Conservation (phyloP, 2,797 vertebrate species). For the Sebastes taczanowskii region DNA sequence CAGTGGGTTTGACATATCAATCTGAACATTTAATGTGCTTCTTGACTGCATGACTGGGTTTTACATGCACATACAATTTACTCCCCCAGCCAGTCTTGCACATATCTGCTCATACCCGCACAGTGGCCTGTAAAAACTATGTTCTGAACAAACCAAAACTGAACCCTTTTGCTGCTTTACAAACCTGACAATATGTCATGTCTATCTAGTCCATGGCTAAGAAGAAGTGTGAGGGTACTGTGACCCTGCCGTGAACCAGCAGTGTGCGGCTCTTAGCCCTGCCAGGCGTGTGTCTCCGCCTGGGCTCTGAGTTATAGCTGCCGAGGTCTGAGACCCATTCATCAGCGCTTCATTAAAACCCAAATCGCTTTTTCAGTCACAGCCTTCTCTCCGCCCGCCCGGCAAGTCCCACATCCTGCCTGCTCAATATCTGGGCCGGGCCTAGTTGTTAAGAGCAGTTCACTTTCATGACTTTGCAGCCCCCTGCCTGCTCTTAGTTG, state of each 20-base stretch:
- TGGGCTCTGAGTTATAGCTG: slow-evolving; percentile 71
- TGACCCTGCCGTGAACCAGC: slow-evolving; percentile 59
- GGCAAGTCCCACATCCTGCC: slow-evolving; percentile 59
- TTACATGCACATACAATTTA: slow-evolving; percentile 26
- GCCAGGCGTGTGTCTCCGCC: slow-evolving; percentile 62
- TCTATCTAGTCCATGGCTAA: slow-evolving; percentile 7
- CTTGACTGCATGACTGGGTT: slow-evolving; percentile 47
- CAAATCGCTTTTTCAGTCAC: slow-evolving; percentile 70
- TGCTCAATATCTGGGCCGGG: slow-evolving; percentile 38
- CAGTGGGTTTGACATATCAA: slow-evolving; percentile 51
- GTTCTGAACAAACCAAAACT: not conserved
- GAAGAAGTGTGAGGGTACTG: slow-evolving; percentile 16
- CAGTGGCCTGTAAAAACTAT: not conserved
- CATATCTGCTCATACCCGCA: not conserved
- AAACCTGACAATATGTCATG: slow-evolving; percentile 3
- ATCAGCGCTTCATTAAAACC: slow-evolving; percentile 78
- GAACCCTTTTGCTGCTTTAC: not conserved
- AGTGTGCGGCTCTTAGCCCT: slow-evolving; percentile 47
- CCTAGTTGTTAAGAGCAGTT: slow-evolving; percentile 43
- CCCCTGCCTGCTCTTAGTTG: slow-evolving; percentile 26
- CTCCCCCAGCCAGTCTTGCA: not conserved
- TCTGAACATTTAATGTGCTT: slow-evolving; percentile 51
- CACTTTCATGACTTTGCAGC: slow-evolving; percentile 16
- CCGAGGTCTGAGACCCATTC: slow-evolving; percentile 62
- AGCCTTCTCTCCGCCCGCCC: slow-evolving; percentile 48